Evolutionary conservation across 2,888 invertebrate genomes (phyloP).

Genomic region (Arge pagana): DNA sequence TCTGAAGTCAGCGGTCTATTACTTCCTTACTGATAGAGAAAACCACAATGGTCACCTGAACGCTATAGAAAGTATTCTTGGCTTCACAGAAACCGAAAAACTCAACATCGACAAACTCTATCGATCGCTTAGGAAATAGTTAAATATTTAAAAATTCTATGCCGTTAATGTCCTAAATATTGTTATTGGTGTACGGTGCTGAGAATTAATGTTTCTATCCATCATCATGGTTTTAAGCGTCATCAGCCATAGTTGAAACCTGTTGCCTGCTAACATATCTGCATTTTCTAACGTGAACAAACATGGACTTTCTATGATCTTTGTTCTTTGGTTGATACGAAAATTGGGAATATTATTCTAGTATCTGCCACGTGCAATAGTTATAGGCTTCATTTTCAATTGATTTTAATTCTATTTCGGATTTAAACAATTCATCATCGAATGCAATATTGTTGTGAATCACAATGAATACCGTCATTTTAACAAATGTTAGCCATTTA

Average conservation of each 20-base stretch:
- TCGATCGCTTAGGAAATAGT: constrained; percentile 48
- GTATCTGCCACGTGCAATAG: background rate
- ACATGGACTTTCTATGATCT: background rate
- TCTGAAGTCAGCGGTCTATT: constrained; percentile 90
- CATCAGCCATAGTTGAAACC: background rate
- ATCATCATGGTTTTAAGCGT: too few species aligned
- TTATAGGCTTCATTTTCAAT: background rate
- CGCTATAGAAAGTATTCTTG: constrained; percentile 90
- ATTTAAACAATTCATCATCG: too few species aligned
- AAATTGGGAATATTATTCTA: background rate
- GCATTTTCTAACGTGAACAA: background rate
- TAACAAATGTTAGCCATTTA: background rate
- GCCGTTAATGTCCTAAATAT: constrained; percentile 12
- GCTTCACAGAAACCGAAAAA: constrained; percentile 82
- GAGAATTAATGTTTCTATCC: too few species aligned
- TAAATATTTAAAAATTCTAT: constrained; percentile 18
- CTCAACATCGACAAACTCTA: constrained; percentile 72
- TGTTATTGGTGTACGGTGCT: constrained; percentile 20
- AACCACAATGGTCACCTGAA: constrained; percentile 86
- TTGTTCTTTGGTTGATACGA: background rate
- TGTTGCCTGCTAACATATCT: background rate
- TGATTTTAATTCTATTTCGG: too few species aligned
- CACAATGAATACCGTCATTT: background rate
- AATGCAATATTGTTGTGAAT: too few species aligned
- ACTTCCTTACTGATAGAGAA: constrained; percentile 88